phyloP scores from a whole-genome alignment of 2,888 invertebrate species.

The Cylindroiulus punctatus region DNA sequence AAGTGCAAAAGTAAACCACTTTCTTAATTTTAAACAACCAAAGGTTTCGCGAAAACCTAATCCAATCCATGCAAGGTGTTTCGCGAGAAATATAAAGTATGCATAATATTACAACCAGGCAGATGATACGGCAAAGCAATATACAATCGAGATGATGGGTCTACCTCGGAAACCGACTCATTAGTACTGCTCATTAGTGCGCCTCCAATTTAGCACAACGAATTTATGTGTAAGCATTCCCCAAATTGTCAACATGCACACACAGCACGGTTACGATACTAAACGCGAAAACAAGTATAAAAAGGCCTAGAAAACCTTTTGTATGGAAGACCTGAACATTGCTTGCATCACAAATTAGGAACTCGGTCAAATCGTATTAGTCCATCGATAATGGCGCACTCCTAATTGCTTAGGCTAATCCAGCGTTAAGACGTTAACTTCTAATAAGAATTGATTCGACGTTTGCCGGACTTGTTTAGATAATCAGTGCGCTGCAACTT shows the following conservation, averaged over 20 bases:
- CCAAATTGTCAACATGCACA: slow-evolving; percentile 2
- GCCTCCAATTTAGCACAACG: slow-evolving; percentile 10
- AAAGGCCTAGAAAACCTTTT: slow-evolving; percentile 18
- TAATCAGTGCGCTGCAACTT: not conserved
- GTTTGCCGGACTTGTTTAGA: not conserved
- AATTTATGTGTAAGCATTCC: slow-evolving; percentile 18
- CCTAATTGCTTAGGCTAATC: slow-evolving; percentile 9
- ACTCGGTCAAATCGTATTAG: not conserved
- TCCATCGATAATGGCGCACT: slow-evolving; percentile 18
- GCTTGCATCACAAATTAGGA: not conserved
- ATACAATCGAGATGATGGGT: not conserved
- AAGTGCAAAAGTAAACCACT: no score
- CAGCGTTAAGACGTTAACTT: slow-evolving; percentile 9
- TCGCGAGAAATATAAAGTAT: not conserved
- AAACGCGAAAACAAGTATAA: not conserved
- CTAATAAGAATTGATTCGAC: not conserved
- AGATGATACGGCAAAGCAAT: not conserved
- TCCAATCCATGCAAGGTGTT: not conserved
- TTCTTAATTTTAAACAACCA: no score
- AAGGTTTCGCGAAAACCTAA: no score
- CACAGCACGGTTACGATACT: not conserved
- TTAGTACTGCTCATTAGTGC: not conserved
- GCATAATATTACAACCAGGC: not conserved
- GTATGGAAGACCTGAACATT: not conserved
- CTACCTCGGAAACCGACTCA: slow-evolving; percentile 18